phyloP scores from a whole-genome alignment of 2,888 invertebrate species.

The Ephialtes manifestator region DNA sequence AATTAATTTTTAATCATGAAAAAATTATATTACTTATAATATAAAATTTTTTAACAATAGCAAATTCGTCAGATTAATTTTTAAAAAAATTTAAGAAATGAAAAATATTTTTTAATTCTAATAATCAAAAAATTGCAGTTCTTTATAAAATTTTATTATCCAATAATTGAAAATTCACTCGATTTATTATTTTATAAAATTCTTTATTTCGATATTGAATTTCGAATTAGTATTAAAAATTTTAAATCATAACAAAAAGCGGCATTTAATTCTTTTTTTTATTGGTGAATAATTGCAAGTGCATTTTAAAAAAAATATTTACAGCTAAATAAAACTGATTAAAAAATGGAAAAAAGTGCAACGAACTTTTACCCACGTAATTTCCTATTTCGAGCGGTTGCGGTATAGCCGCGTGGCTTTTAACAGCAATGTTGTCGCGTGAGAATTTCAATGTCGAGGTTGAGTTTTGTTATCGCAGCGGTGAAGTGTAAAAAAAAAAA shows the following conservation, averaged over 20 bases:
- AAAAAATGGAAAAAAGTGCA: neutral
- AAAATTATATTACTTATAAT: too few relatives aligned
- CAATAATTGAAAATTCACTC: neutral
- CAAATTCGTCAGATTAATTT: too few relatives aligned
- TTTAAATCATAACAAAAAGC: neutral
- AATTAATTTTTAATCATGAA: too few relatives aligned
- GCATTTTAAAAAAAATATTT: too few relatives aligned
- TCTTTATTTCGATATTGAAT: too few relatives aligned
- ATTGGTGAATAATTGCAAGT: too few relatives aligned
- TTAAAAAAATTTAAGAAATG: too few relatives aligned
- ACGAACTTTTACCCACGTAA: constrained; percentile 25
- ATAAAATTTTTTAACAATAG: too few relatives aligned
- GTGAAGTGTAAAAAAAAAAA: neutral
- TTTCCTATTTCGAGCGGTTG: constrained; percentile 23
- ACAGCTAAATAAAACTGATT: too few relatives aligned
- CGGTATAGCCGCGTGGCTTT: constrained; percentile 39
- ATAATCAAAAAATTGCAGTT: too few relatives aligned
- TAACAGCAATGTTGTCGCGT: constrained; percentile 25
- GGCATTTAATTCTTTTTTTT: neutral
- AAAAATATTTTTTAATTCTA: too few relatives aligned
- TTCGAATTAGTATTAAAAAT: neutral
- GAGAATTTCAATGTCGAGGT: constrained; percentile 43
- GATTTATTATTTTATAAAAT: neutral
- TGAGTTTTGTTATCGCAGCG: neutral
- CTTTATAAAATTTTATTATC: too few relatives aligned